Evolutionary conservation across 2,113 vertebrate genomes (phyloP), one percentile per base, ranked within the genome.

Genomic region (Syngnathus scovelli): DNA sequence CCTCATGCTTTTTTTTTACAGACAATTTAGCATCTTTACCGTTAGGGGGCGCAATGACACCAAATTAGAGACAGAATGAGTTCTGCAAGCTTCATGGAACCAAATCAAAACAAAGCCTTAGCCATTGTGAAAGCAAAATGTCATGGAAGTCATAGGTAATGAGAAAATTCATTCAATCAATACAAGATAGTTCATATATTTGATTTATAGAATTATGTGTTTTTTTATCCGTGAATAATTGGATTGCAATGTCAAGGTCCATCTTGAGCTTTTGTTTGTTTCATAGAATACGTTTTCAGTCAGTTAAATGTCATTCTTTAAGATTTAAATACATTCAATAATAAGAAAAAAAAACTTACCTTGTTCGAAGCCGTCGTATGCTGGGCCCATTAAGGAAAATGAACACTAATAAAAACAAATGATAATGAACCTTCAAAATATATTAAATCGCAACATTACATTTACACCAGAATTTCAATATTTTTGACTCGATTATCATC

Each of bases 21-120:
- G 41, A 18, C 5, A 19, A 78, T 27, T 78, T 61, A 59, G 55
- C 12, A 19, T 55, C n/a, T 44, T 13, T 23, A 23, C 69, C 79
- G 71, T 73, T 69, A 75, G 77, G 54, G 82, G 77, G 77, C 58
- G 80, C 75, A 81, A 56, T 68, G 43, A 62, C 67, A 69, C 74
- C 56, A 27, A 55, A 6, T 9, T 65, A 33, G 51, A 61, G 3
- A 62, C 18, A 44, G 48, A 19, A 49, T 23, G n/a, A 52, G 0
- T 7, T 21, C 3, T 23, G 8, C n/a, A 52, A 55, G 52, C 52
- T 54, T 10, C 9, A 27, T 13, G 9, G 8, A 21, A 21, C 4
- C 3, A 5, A 54, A 21, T 2, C 6, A 9, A 52, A 52, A 52
- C 7, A 7, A 11, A 54, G 19, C 4, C 21, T 56, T 6, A 27